Base-by-base conservation (phyloP, 2,113 vertebrate genomes). In the Chroicocephalus ridibundus region DNA sequence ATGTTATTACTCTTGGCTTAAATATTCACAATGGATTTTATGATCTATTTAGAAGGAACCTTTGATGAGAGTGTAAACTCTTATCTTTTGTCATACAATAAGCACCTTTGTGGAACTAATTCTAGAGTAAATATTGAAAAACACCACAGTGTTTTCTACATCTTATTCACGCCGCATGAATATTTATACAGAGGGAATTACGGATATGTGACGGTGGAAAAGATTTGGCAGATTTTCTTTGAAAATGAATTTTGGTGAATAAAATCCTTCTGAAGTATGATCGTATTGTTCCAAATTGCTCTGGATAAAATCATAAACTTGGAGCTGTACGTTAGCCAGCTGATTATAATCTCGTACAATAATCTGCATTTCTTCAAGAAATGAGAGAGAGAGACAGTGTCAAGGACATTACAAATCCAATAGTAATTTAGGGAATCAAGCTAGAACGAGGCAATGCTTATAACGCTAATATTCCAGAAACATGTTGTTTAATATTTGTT, bases 21-120 rank as follows among this genome's bases (percentile, higher is more conserved):
- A 97, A 96, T 96, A 97, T 96, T 96, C 97, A 88, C 93, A 91
- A 79, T 84, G 93, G 86, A 71, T 94, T 98, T 97, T 96, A 95
- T 83, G 69, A 89, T 96, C 86, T 95, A 89, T 96, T 97, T 91
- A 83, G 93, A 91, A 93, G 94, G 76, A 92, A 91, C 81, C 72
- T 94, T 91, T 84, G 86, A 77, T 34, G 65, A 76, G 83, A 94
- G 83, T 88, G 61, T 95, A 85, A 97, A 86, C 84, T 90, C 72
- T 71, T 72, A 87, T 88, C 79, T 83, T 93, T 66, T 61, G 93
- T 88, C 55, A 52, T 46, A 69, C 78, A 96, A 82, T 80, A 90
- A 88, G 62, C 47, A 85, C 69, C 91, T 95, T 64, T 9, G 40
- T 86, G 62, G 64, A 97, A 89, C 29, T 51, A 79, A 93, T 90